Conservation (phyloP, 2,113 vertebrate species). For the Oryzias javanicus region DNA sequence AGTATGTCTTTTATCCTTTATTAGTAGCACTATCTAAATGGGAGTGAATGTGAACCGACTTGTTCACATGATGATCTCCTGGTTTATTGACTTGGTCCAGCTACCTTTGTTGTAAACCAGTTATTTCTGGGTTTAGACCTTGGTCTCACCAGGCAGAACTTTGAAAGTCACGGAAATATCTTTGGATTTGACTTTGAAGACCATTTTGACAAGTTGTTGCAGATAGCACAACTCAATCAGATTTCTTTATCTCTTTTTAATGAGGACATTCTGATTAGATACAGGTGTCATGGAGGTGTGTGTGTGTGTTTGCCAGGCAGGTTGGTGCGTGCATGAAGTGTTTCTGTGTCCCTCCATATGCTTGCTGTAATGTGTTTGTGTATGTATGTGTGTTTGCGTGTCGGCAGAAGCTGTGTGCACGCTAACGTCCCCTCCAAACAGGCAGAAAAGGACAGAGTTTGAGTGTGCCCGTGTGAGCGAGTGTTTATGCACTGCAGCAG, state of each 20-base stretch:
- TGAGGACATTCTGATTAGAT: constrained; percentile 54
- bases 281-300: neutral
- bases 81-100: neutral
- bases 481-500: constrained; percentile 52
- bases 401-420: constrained; percentile 1
- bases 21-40: no score
- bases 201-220: constrained; percentile 7
- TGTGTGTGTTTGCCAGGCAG: constrained; percentile 3
- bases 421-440: neutral
- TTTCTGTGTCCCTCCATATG: constrained; percentile 33
- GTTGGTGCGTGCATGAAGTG: neutral
- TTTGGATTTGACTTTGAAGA: constrained; percentile 36
- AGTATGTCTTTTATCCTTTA: no score
- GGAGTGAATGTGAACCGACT: no score
- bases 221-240: constrained; percentile 34
- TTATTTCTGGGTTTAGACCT: neutral
- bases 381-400: constrained; percentile 4
- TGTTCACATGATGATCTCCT: neutral
- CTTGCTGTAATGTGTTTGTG: constrained; percentile 8
- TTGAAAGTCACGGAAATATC: constrained; percentile 26
- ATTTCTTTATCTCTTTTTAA: constrained; percentile 59
- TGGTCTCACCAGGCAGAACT: constrained; percentile 16
- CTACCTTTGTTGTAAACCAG: constrained; percentile 16
- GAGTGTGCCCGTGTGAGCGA: constrained; percentile 30
- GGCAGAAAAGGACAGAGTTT: constrained; percentile 21